Percentiles rank a stretch among this genome's conserved stretches.
phyloP scores from a whole-genome alignment of 1,140 invertebrate genomes.

The Dendrolimus kikuchii region DNA sequence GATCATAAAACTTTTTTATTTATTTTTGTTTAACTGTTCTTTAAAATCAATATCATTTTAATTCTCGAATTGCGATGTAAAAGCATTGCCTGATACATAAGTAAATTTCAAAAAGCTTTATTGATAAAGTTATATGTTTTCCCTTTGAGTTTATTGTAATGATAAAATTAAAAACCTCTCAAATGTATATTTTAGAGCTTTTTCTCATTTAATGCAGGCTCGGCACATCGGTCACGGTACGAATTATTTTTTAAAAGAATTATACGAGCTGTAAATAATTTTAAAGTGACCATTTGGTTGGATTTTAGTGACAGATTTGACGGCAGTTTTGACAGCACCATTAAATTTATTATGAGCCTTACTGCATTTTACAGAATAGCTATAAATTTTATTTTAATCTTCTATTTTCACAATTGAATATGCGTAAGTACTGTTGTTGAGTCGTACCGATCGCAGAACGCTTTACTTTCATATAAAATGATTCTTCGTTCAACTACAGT shows the following conservation, averaged over 20 bases:
- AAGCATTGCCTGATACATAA: too few species aligned
- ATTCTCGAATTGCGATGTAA: too few species aligned
- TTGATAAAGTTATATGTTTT: too few species aligned
- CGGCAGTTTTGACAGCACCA: conserved; percentile 25
- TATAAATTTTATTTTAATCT: conserved; percentile 14
- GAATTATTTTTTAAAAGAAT: conserved; percentile 38
- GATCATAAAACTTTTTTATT: too few species aligned
- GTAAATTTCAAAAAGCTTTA: too few species aligned
- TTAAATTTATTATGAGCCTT: conserved; percentile 32
- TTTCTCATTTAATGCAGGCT: too few species aligned
- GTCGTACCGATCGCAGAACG: background rate
- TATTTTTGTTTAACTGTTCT: too few species aligned
- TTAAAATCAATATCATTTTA: too few species aligned
- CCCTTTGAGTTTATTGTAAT: too few species aligned
- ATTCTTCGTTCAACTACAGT: too few species aligned
- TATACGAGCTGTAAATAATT: conserved; percentile 42
- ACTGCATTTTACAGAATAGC: conserved; percentile 13
- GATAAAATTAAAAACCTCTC: too few species aligned
- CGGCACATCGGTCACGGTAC: conserved; percentile 36
- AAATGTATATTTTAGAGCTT: too few species aligned
- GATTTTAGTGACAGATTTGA: conserved; percentile 30
- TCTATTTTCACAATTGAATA: conserved; percentile 5
- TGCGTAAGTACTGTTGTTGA: background rate
- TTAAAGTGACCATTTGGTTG: conserved; percentile 41
- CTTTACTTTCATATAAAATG: background rate